A percentile compares a stretch with the other conserved stretches of the same genome.
Evolutionary conservation across 2,113 vertebrate species (phyloP).

Genomic region (Neolamprologus sp.): DNA sequence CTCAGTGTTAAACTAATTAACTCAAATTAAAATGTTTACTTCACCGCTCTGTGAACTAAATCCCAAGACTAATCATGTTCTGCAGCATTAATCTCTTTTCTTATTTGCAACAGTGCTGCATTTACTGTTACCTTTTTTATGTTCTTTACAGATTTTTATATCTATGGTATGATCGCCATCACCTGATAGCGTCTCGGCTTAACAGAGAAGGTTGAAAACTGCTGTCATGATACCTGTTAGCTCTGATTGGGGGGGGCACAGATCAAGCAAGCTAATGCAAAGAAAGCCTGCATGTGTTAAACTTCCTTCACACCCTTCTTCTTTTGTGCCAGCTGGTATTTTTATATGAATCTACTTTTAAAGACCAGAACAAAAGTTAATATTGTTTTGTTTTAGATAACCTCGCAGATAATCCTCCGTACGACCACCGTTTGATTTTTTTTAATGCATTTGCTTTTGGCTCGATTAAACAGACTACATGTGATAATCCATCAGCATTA

Average conservation of each 20-base stretch:
- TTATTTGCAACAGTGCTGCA: neutral
- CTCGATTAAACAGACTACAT: neutral
- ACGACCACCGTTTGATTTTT: accelerated
- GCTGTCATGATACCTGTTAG: neutral
- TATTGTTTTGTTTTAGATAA: neutral
- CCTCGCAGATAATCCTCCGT: neutral
- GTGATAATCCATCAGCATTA: neutral
- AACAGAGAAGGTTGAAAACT: neutral
- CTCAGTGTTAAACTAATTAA: neutral
- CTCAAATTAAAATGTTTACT: neutral
- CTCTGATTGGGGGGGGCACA: neutral
- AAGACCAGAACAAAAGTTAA: neutral
- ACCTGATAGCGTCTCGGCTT: neutral
- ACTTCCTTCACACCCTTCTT: neutral
- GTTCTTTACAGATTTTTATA: neutral
- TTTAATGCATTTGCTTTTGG: neutral
- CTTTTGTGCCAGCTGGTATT: neutral
- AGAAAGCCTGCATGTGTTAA: neutral
- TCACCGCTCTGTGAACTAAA: neutral
- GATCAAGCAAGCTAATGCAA: neutral
- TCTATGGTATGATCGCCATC: neutral
- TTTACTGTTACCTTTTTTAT: neutral
- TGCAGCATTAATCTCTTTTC: neutral
- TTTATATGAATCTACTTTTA: neutral
- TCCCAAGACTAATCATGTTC: neutral